phyloP scores from a whole-genome alignment of 2,797 vertebrate species.

The Parambassis ranga region DNA sequence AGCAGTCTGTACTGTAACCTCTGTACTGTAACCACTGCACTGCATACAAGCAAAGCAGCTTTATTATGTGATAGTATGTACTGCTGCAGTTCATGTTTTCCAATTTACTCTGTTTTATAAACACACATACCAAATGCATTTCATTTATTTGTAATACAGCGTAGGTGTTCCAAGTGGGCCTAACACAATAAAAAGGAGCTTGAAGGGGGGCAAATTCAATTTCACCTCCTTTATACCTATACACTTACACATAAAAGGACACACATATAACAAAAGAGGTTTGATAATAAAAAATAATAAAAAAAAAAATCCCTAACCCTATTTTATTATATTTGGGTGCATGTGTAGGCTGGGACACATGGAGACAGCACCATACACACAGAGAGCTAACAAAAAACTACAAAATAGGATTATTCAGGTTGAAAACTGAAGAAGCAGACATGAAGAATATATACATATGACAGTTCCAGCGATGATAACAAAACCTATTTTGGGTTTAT shows the following conservation, averaged over 20 bases:
- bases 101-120: slow-evolving; percentile 19
- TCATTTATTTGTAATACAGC: slow-evolving; percentile 50
- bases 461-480: not conserved
- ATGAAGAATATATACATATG: not conserved
- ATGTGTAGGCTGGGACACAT: not conserved
- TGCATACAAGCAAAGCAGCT: slow-evolving; percentile 17
- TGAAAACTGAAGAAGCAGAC: not conserved
- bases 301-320: not conserved
- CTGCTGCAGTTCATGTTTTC: slow-evolving; percentile 17
- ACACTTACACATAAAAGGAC: slow-evolving; percentile 44
- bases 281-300: slow-evolving; percentile 8
- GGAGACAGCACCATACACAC: not conserved
- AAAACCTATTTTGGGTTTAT: not conserved
- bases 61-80: slow-evolving; percentile 10
- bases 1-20: not conserved
- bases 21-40: not conserved
- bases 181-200: slow-evolving; percentile 51
- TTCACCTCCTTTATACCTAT: slow-evolving; percentile 50
- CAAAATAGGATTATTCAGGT: not conserved
- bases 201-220: slow-evolving; percentile 48
- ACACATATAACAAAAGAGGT: slow-evolving; percentile 35
- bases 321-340: slow-evolving; percentile 40
- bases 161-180: slow-evolving; percentile 23
- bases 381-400: not conserved
- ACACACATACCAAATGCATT: slow-evolving; percentile 35